Evolutionary conservation across 2,113 vertebrate genomes (phyloP), one percentile per base, ranked within the genome.

Genomic region (Pipra filicauda): DNA sequence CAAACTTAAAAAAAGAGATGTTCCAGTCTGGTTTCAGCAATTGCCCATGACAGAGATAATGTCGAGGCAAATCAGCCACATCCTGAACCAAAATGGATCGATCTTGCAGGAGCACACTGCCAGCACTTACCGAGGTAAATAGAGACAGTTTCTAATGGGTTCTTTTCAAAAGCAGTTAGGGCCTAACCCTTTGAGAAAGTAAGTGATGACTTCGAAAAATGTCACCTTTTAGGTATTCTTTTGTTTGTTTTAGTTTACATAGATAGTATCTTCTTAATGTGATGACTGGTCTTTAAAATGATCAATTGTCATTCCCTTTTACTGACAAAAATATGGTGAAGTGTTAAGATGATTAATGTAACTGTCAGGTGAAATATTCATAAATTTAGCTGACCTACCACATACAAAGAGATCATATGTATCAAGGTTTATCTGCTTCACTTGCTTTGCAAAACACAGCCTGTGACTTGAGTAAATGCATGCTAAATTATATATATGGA

Each of bases 111-210:
- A 85, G 37, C 35, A 58, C 31, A 15, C 37, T 88, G 71, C 69
- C 14, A 55, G 43, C 16, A 41, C 14, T 59, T 74, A 91, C 59
- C 15, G 57, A 49, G 43, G 72, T 78, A 86, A 94, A 91, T 26
- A 88, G 48, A 48, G 31, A 48, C 48, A 71, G 51, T 80, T 77
- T 88, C 64, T 70, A 80, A 67, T 35, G 19, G 8, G 18, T 62
- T 90, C 15, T 91, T 96, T 92, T 92, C 59, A 74, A 74, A 89
- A 89, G 48, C 43, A 77, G 23, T 66, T 91, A 74, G 43, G 31
- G 58, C 9, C 35, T 89, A 86, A 66, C 37, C 28, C 22, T 55
- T n/a, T n/a, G 21, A 80, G 65, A 77, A 93, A 76, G 9, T 49
- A 71, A 85, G 46, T 30, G 54, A 72, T 28, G 39, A 51, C 30